Percentiles rank a stretch among this genome's conserved stretches.
phyloP scores from a whole-genome alignment of 1,140 invertebrate species.

The Orchestia grillus region DNA sequence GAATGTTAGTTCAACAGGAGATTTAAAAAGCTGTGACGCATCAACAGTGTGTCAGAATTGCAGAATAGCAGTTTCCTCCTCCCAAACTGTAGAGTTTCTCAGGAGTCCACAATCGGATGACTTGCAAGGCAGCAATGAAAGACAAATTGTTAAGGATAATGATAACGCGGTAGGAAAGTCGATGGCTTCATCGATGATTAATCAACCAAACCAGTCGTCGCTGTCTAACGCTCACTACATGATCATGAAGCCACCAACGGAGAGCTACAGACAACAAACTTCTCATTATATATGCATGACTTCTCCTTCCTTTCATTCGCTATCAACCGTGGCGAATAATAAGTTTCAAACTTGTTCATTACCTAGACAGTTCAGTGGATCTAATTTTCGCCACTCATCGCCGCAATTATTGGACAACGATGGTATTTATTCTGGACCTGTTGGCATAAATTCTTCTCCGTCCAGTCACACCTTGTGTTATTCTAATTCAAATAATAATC shows the following conservation, averaged over 20 bases:
- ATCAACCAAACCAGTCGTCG: neutral
- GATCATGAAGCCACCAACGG: constrained; percentile 9
- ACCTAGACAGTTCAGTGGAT: constrained; percentile 23
- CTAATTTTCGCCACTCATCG: constrained; percentile 19
- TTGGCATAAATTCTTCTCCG: constrained; percentile 32
- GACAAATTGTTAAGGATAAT: neutral
- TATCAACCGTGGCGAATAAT: neutral
- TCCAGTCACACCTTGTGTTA: constrained; percentile 41
- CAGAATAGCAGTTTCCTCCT: neutral
- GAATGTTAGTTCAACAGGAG: neutral
- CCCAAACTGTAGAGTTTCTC: neutral
- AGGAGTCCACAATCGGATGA: neutral
- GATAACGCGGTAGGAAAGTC: neutral
- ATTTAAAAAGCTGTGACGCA: neutral
- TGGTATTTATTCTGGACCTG: neutral
- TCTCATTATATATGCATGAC: constrained; percentile 46
- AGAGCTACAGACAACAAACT: constrained; percentile 1
- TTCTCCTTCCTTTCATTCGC: constrained; percentile 38
- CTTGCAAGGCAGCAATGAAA: neutral
- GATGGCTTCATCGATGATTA: neutral
- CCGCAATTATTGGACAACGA: constrained; percentile 40
- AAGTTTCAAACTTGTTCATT: constrained; percentile 11
- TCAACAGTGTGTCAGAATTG: neutral
- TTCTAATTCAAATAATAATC: constrained; percentile 51
- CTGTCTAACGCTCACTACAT: neutral